Evolutionary conservation across 2,888 invertebrate species (phyloP).

Genomic region (Hedychridium roseum): DNA sequence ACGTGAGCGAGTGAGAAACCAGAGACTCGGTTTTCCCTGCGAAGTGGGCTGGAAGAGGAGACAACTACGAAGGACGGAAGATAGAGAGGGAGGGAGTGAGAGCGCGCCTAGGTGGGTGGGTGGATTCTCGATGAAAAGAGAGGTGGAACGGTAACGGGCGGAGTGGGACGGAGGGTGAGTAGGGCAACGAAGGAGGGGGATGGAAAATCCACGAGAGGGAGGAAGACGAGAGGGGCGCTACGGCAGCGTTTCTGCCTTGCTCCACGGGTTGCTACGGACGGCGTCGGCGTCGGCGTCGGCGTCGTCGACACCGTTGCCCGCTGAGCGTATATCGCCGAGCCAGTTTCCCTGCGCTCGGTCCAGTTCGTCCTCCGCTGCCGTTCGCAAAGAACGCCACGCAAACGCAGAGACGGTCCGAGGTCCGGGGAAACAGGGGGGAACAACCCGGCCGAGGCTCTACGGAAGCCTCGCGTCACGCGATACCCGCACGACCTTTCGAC

Average conservation of each 20-base stretch:
- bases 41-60: not conserved
- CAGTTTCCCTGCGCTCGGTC: conserved; percentile 42
- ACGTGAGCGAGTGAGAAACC: not conserved
- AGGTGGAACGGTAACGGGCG: conserved; percentile 1
- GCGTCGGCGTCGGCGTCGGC: conserved; percentile 33
- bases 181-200: conserved; percentile 5
- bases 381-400: conserved; percentile 23
- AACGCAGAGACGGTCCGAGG: too few relatives aligned
- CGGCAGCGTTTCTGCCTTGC: conserved; percentile 29
- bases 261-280: conserved; percentile 34
- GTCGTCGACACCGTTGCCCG: conserved; percentile 28
- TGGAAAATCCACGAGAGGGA: conserved; percentile 25
- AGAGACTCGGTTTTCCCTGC: too few relatives aligned
- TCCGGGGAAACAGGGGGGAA: too few relatives aligned
- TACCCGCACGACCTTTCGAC: too few relatives aligned
- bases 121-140: not conserved
- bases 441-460: too few relatives aligned
- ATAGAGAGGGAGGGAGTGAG: not conserved
- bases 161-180: conserved; percentile 8
- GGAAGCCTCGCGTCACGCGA: too few relatives aligned
- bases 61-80: not conserved
- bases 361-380: conserved; percentile 42
- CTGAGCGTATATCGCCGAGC: conserved; percentile 22
- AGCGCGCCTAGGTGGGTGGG: not conserved
- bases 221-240: conserved; percentile 38